These are phyloP conservation scores for Monoplex corrugatus DNA, from an alignment of 2,888 invertebrate species.

Conservation along the genomic window DNA sequence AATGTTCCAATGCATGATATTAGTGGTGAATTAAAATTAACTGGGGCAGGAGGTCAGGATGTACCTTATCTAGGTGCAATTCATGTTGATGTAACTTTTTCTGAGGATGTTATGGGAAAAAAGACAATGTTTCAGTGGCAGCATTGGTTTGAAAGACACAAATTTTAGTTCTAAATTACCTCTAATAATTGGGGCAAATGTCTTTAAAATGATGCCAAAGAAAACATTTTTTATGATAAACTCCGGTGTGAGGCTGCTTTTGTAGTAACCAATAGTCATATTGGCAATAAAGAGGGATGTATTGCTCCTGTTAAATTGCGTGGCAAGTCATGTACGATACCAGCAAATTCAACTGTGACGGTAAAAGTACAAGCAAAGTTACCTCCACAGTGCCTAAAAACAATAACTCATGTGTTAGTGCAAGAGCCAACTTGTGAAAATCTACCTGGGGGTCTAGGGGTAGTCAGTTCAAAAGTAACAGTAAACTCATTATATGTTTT, in stretches of 20 bases:
- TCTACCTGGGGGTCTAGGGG: neutral
- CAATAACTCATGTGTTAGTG: neutral
- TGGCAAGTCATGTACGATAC: neutral
- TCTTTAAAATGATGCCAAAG: neutral
- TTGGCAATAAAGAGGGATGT: neutral
- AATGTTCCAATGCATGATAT: neutral
- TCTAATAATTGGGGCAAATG: conserved; percentile 43
- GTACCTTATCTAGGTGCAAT: neutral
- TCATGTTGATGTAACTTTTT: neutral
- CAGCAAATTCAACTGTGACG: neutral
- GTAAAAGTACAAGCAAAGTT: neutral
- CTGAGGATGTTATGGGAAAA: neutral
- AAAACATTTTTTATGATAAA: neutral
- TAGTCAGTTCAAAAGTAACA: neutral
- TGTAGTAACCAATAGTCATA: neutral
- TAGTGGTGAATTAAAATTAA: neutral
- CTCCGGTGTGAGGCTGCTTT: neutral
- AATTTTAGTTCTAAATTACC: conserved; percentile 20
- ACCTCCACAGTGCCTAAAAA: neutral
- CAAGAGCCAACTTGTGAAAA: neutral
- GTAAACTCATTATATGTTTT: neutral
- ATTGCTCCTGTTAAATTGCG: neutral
- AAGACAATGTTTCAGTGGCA: neutral
- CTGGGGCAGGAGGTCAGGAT: neutral
- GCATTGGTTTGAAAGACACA: conserved; percentile 38